Evolutionary conservation across 30 jellyfish, hydroid and myxozoan species (phyloP), one percentile per base, ranked within the genome.

Genomic region (Haliclystus octoradiatus): DNA sequence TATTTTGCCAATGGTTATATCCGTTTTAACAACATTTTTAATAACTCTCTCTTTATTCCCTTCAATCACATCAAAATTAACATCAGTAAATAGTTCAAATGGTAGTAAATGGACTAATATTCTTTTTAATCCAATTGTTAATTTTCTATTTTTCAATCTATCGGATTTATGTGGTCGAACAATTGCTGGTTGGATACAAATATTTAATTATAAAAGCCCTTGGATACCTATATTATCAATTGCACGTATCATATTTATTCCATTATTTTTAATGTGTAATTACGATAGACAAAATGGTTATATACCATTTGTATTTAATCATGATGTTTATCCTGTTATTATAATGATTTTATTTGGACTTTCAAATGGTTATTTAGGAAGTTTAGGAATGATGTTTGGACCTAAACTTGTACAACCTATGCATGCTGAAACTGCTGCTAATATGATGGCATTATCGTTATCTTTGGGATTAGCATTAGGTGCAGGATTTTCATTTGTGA

Each of bases 381-480:
- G 99, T 63, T 84, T 91, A 49, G 76, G 95, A 62, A 91, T 91
- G 99, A 91, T 91, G 99, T 91, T 71, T 74, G 99, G 95, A 23
- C 99, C 99, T 1, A 91, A 73, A 61, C 72, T 77, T 19, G 99
- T 91, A 26, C 33, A 61, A n/a, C 78, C 77, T 12, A 92, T 77
- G 68, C 71, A 91, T 78, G 86, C 94, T 1, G 99, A 91, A 67
- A 73, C 79, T 15, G 94, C 99, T 63, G 99, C 95, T 4, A 91
- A 94, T 34, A 73, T 91, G 3, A 91, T 91, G 99, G 94, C 95
- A 25, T 72, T 91, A 52, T 91, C 81, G 76, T 74, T 91, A 33
- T 61, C 92, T 0, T 34, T 83, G 40, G 99, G 99, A 33, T 73
- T 91, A 33, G 89, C 95, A 15, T 22, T 80, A 12, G 99, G 99